phyloP scores from a whole-genome alignment of 2,113 vertebrate species.

The Polypterus senegalus region DNA sequence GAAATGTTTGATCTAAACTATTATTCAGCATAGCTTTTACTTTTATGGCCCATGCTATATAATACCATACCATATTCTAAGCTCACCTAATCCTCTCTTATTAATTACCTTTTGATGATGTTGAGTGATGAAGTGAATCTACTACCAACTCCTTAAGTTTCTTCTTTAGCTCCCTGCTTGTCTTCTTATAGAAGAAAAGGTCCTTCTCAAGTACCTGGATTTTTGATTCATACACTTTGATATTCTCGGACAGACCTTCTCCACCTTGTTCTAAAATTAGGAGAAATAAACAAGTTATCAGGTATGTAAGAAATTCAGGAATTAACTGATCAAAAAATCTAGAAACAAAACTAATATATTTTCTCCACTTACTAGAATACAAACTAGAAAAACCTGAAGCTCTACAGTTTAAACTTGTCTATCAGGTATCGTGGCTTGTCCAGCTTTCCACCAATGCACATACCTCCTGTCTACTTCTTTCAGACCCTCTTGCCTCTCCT shows the following conservation, averaged over 20 bases:
- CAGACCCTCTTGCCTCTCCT: no score
- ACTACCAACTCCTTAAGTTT: constrained; percentile 51
- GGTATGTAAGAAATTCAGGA: no score
- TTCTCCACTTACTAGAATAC: no score
- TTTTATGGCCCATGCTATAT: no score
- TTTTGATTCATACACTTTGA: constrained; percentile 51
- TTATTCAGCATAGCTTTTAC: neutral
- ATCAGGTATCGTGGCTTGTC: no score
- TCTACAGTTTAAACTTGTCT: no score
- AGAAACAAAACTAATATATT: no score
- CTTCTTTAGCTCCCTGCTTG: constrained; percentile 70
- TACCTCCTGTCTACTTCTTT: no score
- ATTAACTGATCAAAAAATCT: no score
- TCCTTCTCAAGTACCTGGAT: constrained; percentile 75
- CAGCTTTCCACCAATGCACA: no score
- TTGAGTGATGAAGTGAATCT: constrained; percentile 26
- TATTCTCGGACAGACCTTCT: constrained; percentile 37
- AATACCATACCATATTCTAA: neutral
- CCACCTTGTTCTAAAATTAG: constrained; percentile 44
- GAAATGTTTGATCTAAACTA: neutral
- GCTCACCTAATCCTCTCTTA: neutral
- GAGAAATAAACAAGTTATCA: no score
- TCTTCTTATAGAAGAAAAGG: constrained; percentile 82
- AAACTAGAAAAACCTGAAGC: no score
- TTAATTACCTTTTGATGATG: constrained; percentile 28